Percentiles rank a stretch among this genome's conserved stretches.
These are phyloP conservation scores for Semotilus atromaculatus DNA, from an alignment of 2,797 vertebrate species.

Conservation along the genomic window DNA sequence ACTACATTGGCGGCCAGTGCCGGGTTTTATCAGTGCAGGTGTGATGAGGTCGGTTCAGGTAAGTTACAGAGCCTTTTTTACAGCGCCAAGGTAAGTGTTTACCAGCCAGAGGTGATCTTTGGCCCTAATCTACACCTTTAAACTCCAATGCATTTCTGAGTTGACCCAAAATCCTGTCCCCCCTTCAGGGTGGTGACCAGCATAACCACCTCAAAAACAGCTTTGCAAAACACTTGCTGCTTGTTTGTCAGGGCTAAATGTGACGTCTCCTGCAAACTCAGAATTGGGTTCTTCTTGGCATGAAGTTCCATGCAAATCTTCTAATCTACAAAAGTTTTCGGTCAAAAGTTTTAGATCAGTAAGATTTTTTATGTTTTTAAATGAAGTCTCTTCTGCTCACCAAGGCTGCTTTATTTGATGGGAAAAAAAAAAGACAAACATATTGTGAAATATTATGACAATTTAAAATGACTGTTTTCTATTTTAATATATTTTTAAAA, in stretches of 20 bases:
- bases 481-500: too few relatives aligned
- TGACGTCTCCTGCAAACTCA: not conserved
- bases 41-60: not conserved
- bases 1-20: not conserved
- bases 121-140: slow-evolving; percentile 4
- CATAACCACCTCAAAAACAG: not conserved
- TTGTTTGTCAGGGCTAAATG: not conserved
- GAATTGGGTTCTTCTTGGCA: not conserved
- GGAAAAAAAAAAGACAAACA: too few relatives aligned
- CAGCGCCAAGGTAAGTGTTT: not conserved
- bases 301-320: not conserved
- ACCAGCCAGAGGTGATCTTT: not conserved
- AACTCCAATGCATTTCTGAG: not conserved
- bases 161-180: not conserved
- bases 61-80: not conserved
- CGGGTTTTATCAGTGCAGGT: slow-evolving; percentile 1
- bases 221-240: not conserved
- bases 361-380: too few relatives aligned
- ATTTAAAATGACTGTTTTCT: too few relatives aligned
- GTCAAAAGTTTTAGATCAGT: too few relatives aligned
- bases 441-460: too few relatives aligned
- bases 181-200: not conserved
- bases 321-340: too few relatives aligned
- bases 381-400: too few relatives aligned
- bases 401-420: too few relatives aligned